Evolutionary conservation across 2,888 invertebrate genomes (phyloP).

Genomic region (Mylabris sibirica): DNA sequence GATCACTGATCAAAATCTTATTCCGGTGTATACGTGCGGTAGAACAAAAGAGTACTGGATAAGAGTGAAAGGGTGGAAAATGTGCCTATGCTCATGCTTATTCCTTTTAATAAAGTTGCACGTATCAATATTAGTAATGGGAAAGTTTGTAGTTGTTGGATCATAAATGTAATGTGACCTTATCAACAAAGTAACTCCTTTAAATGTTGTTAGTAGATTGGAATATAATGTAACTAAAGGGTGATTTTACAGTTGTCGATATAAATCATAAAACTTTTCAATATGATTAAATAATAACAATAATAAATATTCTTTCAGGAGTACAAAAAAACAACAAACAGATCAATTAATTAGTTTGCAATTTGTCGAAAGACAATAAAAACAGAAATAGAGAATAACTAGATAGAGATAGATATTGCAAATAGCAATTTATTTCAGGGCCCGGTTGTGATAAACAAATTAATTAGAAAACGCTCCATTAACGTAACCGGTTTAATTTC

Average conservation of each 20-base stretch:
- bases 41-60: background rate
- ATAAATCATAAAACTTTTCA: background rate
- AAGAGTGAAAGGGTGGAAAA: background rate
- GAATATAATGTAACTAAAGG: background rate
- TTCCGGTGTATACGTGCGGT: too few species aligned
- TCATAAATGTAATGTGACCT: constrained; percentile 36
- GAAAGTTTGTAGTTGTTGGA: constrained; percentile 32
- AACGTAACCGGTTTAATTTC: constrained; percentile 35
- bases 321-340: background rate
- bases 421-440: constrained; percentile 29
- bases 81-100: constrained; percentile 14
- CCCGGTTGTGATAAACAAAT: constrained; percentile 30
- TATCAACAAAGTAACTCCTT: constrained; percentile 33
- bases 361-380: constrained; percentile 9
- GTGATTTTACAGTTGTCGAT: background rate
- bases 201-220: constrained; percentile 21
- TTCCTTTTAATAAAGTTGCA: constrained; percentile 36
- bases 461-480: constrained; percentile 34
- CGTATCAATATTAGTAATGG: constrained; percentile 35
- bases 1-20: background rate
- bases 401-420: constrained; percentile 24
- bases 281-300: background rate
- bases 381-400: background rate
- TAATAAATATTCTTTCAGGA: background rate
- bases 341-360: constrained; percentile 10